Evolutionary conservation across 2,113 vertebrate genomes (phyloP), one percentile per base, ranked within the genome.

Genomic region (Monarcha castaneiventris): DNA sequence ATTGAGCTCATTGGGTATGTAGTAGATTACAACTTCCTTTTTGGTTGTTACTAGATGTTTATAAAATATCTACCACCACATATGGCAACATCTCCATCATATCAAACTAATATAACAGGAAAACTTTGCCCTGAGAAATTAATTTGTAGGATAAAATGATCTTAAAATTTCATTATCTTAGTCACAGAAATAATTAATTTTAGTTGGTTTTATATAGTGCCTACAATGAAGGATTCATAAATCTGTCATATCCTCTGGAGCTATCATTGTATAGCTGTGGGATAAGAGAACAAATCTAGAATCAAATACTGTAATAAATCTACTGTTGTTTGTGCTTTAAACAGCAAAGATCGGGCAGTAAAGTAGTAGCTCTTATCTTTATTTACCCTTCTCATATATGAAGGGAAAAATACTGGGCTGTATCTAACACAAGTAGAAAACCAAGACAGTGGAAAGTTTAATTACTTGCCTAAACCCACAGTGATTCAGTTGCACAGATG

Each of bases 401-500:
- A 79, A 80, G 7, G 33, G 78, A 43, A 58, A 84, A 93, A 76
- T 67, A 77, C 35, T 33, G 17, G 72, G 27, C 59, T 80, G 4
- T 73, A 74, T 77, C 72, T 90, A 85, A 93, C 39, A 41, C 25
- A 67, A 83, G 46, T 64, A 83, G 92, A 86, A 97, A 93, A 83
- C 48, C 37, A 96, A 96, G 91, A 91, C 93, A 86, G 78, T 90
- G 83, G 90, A 92, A 91, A 96, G 79, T 87, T 96, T 96, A 95
- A 96, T 94, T 96, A 90, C 75, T 93, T 86, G 68, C 82, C 83
- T 94, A 56, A 88, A 94, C 61, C 88, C 82, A 81, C 82, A 77
- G 84, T 84, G 92, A 92, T 91, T 97, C 94, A 64, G 84, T 96
- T 96, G 92, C 76, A 78, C 25, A 78, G 93, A 84, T 94, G 88